These are phyloP conservation scores for Pseudochromis fuscus DNA, from an alignment of 2,797 vertebrate species.

Conservation along the genomic window DNA sequence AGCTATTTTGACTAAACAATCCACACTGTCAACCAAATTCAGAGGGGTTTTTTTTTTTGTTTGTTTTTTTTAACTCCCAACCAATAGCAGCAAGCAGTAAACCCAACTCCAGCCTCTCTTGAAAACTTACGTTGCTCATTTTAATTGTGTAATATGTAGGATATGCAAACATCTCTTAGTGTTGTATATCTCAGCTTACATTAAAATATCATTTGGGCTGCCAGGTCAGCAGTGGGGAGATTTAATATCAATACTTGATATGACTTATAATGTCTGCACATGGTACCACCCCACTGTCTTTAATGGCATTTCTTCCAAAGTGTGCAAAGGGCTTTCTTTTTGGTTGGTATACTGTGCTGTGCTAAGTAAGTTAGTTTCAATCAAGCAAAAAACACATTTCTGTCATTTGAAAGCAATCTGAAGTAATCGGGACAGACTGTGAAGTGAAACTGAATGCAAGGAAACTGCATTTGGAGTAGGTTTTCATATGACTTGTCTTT, in stretches of 20 bases:
- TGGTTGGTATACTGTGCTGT: background rate
- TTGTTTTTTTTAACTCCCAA: constrained; percentile 5
- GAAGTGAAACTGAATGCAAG: background rate
- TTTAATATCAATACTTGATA: background rate
- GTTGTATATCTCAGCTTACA: background rate
- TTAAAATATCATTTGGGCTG: background rate
- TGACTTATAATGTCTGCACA: too few relatives aligned
- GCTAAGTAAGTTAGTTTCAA: background rate
- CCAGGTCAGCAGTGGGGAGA: background rate
- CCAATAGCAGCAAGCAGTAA: constrained; percentile 5
- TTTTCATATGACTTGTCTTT: background rate
- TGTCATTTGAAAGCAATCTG: background rate
- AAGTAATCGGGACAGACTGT: background rate
- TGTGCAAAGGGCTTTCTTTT: background rate
- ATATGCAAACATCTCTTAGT: background rate
- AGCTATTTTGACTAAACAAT: background rate
- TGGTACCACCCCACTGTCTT: too few relatives aligned
- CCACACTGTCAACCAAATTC: constrained; percentile 1
- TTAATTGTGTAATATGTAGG: background rate
- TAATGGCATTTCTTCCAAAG: background rate
- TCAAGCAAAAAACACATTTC: background rate
- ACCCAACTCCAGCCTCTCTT: background rate
- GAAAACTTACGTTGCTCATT: background rate
- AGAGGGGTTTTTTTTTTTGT: too few relatives aligned
- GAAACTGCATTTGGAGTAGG: background rate